A percentile compares a stretch with the other conserved stretches of the same genome.
Conservation (phyloP, 1,140 invertebrate genomes). For the Lordiphosa clarofinis region DNA sequence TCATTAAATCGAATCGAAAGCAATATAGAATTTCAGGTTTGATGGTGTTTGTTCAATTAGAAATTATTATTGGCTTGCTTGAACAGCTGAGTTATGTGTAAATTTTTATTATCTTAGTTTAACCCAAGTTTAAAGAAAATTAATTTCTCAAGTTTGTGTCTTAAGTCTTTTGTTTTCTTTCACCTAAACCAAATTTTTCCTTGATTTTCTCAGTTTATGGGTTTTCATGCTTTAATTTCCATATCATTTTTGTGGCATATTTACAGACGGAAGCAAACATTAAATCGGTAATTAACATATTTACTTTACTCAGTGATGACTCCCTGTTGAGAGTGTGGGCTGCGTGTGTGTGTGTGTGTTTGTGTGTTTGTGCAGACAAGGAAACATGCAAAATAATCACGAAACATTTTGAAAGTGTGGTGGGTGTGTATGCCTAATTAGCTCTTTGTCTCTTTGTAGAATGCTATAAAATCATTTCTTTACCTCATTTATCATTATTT, state of each 20-base stretch:
- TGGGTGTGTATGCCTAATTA: constrained; percentile 9
- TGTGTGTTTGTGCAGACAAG: not conserved
- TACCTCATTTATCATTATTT: constrained; percentile 18
- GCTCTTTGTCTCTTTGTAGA: constrained; percentile 7
- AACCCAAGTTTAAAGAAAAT: too few relatives aligned
- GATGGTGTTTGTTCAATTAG: constrained; percentile 48
- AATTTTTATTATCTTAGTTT: not conserved
- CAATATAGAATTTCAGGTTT: constrained; percentile 61
- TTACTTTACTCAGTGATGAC: too few relatives aligned
- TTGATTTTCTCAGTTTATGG: constrained; percentile 6
- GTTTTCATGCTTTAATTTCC: constrained; percentile 11
- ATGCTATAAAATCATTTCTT: constrained; percentile 9
- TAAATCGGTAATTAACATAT: constrained; percentile 15
- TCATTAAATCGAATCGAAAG: constrained; percentile 39
- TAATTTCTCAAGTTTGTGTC: constrained; percentile 4
- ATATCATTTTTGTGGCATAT: constrained; percentile 13
- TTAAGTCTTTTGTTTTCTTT: constrained; percentile 16
- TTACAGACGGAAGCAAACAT: constrained; percentile 12
- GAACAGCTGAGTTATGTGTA: constrained; percentile 4
- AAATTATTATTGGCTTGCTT: constrained; percentile 68
- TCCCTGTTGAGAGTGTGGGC: not conserved
- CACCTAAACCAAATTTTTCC: constrained; percentile 4
- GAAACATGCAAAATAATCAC: constrained; percentile 1
- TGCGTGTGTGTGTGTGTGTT: not conserved
- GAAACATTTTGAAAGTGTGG: constrained; percentile 3